A percentile compares a stretch with the other conserved stretches of the same genome.
Conservation (phyloP, 1,140 invertebrate species). For the Metaphire vulgaris region DNA sequence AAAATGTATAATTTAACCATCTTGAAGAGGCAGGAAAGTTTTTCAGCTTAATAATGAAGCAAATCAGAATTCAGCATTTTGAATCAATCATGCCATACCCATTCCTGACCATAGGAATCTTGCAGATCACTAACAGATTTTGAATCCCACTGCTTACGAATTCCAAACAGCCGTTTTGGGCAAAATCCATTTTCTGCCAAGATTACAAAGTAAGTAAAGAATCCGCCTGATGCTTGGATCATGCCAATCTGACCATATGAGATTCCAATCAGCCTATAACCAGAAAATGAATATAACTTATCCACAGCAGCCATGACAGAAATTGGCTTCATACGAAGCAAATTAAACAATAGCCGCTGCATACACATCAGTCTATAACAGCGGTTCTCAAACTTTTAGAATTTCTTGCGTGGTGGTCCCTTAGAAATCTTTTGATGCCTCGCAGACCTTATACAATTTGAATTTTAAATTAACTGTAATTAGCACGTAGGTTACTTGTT, state of each 20-base stretch:
- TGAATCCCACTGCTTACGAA: constrained; percentile 58
- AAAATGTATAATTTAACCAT: too few relatives aligned
- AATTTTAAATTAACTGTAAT: too few relatives aligned
- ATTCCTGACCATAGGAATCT: constrained; percentile 62
- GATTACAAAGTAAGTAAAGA: constrained; percentile 59
- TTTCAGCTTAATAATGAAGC: too few relatives aligned
- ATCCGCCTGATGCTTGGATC: constrained; percentile 56
- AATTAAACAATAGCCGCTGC: constrained; percentile 93
- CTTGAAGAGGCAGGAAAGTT: too few relatives aligned
- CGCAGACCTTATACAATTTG: too few relatives aligned
- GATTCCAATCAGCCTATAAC: constrained; percentile 65
- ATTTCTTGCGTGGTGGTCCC: too few relatives aligned
- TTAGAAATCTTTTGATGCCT: too few relatives aligned
- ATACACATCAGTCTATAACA: constrained; percentile 87
- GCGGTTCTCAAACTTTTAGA: too few relatives aligned
- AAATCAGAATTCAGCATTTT: too few relatives aligned
- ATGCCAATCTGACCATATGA: constrained; percentile 57
- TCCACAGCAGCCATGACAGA: background rate
- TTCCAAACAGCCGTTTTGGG: constrained; percentile 54
- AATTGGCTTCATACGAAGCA: constrained; percentile 53
- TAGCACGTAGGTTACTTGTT: too few relatives aligned
- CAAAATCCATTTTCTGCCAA: constrained; percentile 61
- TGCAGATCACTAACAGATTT: constrained; percentile 57
- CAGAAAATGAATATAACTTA: background rate
- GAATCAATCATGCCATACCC: too few relatives aligned